Evolutionary conservation across 2,113 vertebrate species (phyloP).

Genomic region (Melanerpes formicivorus): DNA sequence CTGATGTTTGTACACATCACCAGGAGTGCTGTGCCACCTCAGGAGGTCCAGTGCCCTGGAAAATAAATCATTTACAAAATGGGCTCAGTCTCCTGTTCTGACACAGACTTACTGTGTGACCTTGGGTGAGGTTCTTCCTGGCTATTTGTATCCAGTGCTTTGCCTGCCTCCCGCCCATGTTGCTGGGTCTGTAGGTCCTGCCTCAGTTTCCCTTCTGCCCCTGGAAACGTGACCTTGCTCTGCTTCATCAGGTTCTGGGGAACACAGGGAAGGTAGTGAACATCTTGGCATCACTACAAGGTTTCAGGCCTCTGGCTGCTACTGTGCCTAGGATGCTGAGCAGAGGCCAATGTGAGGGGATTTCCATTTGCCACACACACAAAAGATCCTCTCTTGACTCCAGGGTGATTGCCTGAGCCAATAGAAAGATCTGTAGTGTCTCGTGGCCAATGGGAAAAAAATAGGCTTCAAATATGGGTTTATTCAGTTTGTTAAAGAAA

Average conservation of each 20-base stretch:
- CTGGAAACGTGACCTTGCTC: neutral
- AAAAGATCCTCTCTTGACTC: neutral
- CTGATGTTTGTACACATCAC: neutral
- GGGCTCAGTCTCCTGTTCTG: neutral
- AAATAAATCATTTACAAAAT: neutral
- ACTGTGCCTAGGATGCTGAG: neutral
- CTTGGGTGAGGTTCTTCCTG: neutral
- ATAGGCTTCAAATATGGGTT: neutral
- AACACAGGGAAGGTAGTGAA: neutral
- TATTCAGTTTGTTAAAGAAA: neutral
- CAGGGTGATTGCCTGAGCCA: neutral
- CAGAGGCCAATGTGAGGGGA: neutral
- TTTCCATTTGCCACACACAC: conserved; percentile 45
- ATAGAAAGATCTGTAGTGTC: neutral
- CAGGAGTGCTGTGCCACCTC: neutral
- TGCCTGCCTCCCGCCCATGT: neutral
- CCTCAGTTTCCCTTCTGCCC: neutral
- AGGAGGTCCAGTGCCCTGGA: neutral
- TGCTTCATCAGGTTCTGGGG: neutral
- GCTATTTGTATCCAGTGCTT: neutral
- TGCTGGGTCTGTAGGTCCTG: neutral
- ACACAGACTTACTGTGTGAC: neutral
- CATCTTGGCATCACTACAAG: neutral
- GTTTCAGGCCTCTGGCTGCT: neutral
- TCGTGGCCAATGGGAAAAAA: neutral